phyloP scores from a whole-genome alignment of 1,140 invertebrate species.

The Pinna nobilis region DNA sequence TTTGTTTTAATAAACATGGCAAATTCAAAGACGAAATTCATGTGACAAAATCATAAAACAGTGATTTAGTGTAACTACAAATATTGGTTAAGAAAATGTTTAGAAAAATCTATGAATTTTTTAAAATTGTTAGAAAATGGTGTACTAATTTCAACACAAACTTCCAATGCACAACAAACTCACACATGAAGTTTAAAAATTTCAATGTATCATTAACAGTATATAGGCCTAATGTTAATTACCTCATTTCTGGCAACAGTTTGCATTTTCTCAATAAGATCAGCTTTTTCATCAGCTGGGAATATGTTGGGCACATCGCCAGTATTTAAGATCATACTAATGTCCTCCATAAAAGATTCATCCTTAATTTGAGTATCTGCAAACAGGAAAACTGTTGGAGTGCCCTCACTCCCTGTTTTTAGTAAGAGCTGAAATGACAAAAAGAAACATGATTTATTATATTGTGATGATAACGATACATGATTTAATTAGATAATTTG shows the following conservation, averaged over 20 bases:
- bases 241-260: constrained; percentile 73
- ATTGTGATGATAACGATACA: too few species aligned
- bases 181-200: not conserved
- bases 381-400: constrained; percentile 74
- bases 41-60: too few species aligned
- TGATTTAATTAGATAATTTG: not conserved
- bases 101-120: too few species aligned
- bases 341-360: constrained; percentile 76
- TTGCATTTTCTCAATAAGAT: constrained; percentile 76
- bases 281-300: constrained; percentile 75
- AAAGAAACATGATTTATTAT: not conserved
- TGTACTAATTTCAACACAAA: too few species aligned
- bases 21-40: too few species aligned
- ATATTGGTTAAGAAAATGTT: too few species aligned
- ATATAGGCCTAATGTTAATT: not conserved
- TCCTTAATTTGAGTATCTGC: constrained; percentile 76
- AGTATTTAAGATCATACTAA: constrained; percentile 76
- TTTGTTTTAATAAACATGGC: too few species aligned
- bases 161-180: not conserved
- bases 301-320: constrained; percentile 76
- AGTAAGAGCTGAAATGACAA: constrained; percentile 66
- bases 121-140: too few species aligned
- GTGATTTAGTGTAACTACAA: too few species aligned
- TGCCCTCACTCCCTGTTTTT: constrained; percentile 73
- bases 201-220: not conserved